Evolutionary conservation across 2,888 invertebrate genomes (phyloP), one percentile per base, ranked within the genome.

Genomic region (Cheilosia impressa): DNA sequence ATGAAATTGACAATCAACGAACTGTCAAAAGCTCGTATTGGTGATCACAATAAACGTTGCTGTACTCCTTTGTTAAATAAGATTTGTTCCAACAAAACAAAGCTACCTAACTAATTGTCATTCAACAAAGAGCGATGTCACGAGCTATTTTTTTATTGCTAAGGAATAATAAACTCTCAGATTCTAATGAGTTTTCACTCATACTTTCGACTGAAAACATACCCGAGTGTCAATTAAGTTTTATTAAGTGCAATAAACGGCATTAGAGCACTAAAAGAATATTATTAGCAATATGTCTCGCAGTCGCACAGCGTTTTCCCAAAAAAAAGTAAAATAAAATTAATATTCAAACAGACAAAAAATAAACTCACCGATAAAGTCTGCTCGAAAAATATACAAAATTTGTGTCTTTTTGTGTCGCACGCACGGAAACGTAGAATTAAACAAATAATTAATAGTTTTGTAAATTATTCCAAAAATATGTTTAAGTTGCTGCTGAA

Each of bases 381-480:
- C 31, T 31, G 10, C 17, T 55, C n/a, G 31, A 17, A 34, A 55
- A 52, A 31, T 31, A 17, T 38, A 15, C 7, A 2, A 24, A 34
- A n/a, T 31, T 55, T 34, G 22, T 27, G 19, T 47, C 13, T 22
- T 24, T 52, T 27, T 52, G 52, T 52, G 13, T 24, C 52, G 24
- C 27, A 24, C 24, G 19, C 47, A 55, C 53, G 10, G n/a, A 19
- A 38, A 38, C 4, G n/a, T n/a, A 58, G 17, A 58, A 22, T 22
- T 57, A 34, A 13, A 17, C 15, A 34, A 17, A 57, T 34, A 27
- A 24, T 15, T 41, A n/a, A 17, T 27, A 5, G 24, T 31, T 69
- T 47, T 58, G 58, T 71, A 62, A 72, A 31, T 60, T 66, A 53
- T 60, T 75, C 62, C 66, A 72, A 83, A 83, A 76, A 65, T n/a